Percentiles rank a stretch among this genome's conserved stretches.
Evolutionary conservation across 2,888 invertebrate species (phyloP).

Genomic region (Microctonus hyperodae): DNA sequence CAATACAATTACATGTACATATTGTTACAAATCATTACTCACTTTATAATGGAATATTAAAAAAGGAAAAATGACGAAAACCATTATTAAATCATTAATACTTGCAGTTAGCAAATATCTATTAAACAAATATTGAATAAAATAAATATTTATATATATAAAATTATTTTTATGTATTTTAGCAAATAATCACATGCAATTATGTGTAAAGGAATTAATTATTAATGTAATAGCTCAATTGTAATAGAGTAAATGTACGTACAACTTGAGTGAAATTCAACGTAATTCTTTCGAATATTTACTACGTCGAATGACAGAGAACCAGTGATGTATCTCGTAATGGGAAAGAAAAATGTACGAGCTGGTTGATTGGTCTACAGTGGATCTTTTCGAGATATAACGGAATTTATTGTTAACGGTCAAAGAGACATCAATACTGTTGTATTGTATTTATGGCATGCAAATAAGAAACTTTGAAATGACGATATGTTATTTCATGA

Average conservation of each 20-base stretch:
- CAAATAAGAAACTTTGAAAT: background rate
- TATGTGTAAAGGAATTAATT: background rate
- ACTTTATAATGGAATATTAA: too few species aligned
- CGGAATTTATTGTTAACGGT: background rate
- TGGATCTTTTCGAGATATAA: constrained; percentile 1
- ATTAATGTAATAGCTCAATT: too few species aligned
- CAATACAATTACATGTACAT: background rate
- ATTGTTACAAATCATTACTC: background rate
- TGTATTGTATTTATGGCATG: constrained; percentile 7
- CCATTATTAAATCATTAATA: too few species aligned
- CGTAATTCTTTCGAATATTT: background rate
- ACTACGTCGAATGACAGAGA: background rate
- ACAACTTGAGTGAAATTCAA: background rate
- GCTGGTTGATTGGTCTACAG: constrained; percentile 4
- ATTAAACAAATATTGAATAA: too few species aligned
- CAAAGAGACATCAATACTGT: background rate
- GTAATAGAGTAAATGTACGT: background rate
- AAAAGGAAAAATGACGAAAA: too few species aligned
- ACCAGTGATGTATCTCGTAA: background rate
- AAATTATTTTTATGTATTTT: background rate
- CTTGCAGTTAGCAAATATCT: too few species aligned
- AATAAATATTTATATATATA: too few species aligned
- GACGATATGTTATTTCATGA: background rate
- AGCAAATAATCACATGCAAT: background rate
- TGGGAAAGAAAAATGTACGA: background rate